phyloP scores from a whole-genome alignment of 2,888 invertebrate genomes.

The Uloborus plumipes region DNA sequence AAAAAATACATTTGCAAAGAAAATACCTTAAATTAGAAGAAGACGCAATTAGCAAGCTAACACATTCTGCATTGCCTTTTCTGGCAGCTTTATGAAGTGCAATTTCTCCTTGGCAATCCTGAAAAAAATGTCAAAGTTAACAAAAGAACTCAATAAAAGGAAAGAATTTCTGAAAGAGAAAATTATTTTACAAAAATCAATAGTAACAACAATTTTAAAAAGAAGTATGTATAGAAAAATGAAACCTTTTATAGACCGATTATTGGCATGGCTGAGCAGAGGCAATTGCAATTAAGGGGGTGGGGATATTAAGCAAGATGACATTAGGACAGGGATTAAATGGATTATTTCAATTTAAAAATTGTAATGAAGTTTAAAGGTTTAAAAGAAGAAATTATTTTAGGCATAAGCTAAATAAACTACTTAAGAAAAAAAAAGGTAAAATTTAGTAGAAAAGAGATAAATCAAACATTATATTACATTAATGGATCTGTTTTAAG shows the following conservation, averaged over 20 bases:
- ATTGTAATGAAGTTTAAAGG: too few relatives aligned
- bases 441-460: too few relatives aligned
- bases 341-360: too few relatives aligned
- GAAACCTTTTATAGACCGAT: background rate
- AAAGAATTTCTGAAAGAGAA: background rate
- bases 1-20: background rate
- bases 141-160: background rate
- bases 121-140: conserved; percentile 12
- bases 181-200: background rate
- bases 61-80: conserved; percentile 44
- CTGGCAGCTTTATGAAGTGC: conserved; percentile 57
- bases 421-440: too few relatives aligned
- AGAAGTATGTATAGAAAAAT: background rate
- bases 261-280: background rate
- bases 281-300: too few relatives aligned
- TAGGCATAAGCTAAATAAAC: too few relatives aligned
- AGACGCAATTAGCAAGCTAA: conserved; percentile 15
- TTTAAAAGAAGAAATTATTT: too few relatives aligned
- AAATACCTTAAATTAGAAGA: conserved; percentile 37
- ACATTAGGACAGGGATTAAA: too few relatives aligned
- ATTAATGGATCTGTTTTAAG: too few relatives aligned
- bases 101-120: conserved; percentile 55
- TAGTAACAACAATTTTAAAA: too few relatives aligned
- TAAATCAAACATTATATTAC: too few relatives aligned
- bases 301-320: too few relatives aligned